Conservation (phyloP, 1,140 invertebrate genomes). For the Polypedilum pembai region DNA sequence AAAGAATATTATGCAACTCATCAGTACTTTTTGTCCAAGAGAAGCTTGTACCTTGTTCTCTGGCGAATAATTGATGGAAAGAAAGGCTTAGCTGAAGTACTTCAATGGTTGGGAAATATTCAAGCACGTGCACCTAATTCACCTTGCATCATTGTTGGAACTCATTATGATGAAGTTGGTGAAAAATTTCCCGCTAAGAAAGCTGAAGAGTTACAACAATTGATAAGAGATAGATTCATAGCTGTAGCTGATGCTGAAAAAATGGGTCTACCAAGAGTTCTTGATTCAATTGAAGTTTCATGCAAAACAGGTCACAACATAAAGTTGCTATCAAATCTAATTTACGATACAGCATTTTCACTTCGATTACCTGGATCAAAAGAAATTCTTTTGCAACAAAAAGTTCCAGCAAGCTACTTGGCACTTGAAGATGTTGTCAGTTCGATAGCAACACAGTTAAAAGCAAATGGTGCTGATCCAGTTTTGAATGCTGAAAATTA, state of each 20-base stretch:
- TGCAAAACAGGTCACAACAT: slow-evolving; percentile 78
- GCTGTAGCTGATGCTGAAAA: slow-evolving; percentile 93
- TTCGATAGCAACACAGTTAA: slow-evolving; percentile 66
- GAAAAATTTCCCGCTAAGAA: slow-evolving; percentile 59
- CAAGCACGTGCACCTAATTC: slow-evolving; percentile 90
- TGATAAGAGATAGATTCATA: slow-evolving; percentile 84
- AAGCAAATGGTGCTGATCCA: slow-evolving; percentile 64
- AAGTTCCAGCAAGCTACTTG: slow-evolving; percentile 92
- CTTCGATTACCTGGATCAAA: slow-evolving; percentile 83
- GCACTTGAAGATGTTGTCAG: slow-evolving; percentile 87
- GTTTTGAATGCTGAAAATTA: slow-evolving; percentile 84
- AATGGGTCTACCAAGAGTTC: slow-evolving; percentile 84
- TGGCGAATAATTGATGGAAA: slow-evolving; percentile 94
- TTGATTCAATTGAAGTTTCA: slow-evolving; percentile 88
- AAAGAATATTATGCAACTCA: slow-evolving; percentile 95
- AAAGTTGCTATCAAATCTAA: slow-evolving; percentile 79
- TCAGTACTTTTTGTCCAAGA: slow-evolving; percentile 94
- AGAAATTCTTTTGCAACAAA: slow-evolving; percentile 84
- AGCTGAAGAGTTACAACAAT: slow-evolving; percentile 78
- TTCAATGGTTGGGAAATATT: slow-evolving; percentile 93
- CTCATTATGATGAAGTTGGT: slow-evolving; percentile 84
- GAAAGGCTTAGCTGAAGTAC: slow-evolving; percentile 79
- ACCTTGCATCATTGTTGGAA: slow-evolving; percentile 88
- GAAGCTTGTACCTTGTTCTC: slow-evolving; percentile 90
- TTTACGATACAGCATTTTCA: slow-evolving; percentile 91